These are phyloP conservation scores for Emydocephalus ijimae DNA, from an alignment of 2,113 vertebrate species.

Conservation along the genomic window DNA sequence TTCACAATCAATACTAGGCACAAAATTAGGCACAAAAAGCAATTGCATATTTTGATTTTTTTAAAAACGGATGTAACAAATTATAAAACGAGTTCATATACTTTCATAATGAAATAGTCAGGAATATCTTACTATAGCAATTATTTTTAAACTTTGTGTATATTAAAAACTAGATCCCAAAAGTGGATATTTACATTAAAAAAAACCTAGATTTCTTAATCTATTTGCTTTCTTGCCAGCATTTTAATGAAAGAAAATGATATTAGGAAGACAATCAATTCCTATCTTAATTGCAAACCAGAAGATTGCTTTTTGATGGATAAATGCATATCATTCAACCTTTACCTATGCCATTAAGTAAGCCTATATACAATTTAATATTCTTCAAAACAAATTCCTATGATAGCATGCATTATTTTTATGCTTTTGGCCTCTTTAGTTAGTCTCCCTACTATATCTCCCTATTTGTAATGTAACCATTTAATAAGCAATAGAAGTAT, in stretches of 20 bases:
- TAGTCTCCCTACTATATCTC: background rate
- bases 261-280: constrained; percentile 18
- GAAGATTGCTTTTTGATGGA: constrained; percentile 19
- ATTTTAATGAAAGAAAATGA: background rate
- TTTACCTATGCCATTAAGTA: background rate
- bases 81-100: constrained; percentile 31
- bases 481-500: background rate
- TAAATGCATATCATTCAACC: constrained; percentile 13
- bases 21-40: background rate
- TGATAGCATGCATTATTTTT: background rate
- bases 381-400: constrained; percentile 2
- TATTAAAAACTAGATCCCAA: background rate
- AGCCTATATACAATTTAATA: constrained; percentile 14
- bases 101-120: constrained; percentile 41
- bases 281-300: constrained; percentile 14
- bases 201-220: background rate
- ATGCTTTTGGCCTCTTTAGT: constrained; percentile 8
- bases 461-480: constrained; percentile 1
- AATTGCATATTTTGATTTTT: background rate
- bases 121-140: constrained; percentile 15
- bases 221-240: constrained; percentile 11
- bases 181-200: no score
- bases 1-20: background rate
- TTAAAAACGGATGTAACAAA: constrained; percentile 36
- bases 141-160: constrained; percentile 39